Evolutionary conservation across 2,113 vertebrate species (phyloP), one percentile per base, ranked within the genome.

Genomic region (Sclerurus mexicanus): DNA sequence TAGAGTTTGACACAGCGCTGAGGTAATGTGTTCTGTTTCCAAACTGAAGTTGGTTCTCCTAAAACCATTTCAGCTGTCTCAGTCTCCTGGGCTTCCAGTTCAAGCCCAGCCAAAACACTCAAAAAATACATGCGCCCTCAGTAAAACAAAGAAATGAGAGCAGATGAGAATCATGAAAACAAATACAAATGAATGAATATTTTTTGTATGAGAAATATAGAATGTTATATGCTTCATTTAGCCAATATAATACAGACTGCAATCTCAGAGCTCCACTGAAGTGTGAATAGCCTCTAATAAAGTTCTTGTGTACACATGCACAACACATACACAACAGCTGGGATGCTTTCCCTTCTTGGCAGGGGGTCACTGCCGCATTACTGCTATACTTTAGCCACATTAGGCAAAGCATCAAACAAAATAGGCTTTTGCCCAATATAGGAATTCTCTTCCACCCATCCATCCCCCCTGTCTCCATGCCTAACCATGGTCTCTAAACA

Each of bases 321-420:
- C 92, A 97, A 93, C 96, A 92, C 95, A 94, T 31, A 95, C 79
- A 86, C 85, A 96, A 90, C 95, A 96, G 95, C 92, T 95, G 94
- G 90, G 92, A 93, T 67, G 86, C 92, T 93, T 84, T 89, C 86
- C 76, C 11, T 2, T 84, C 94, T 93, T 95, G 95, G 95, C 93
- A 95, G 95, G 94, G 75, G 94, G 88, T 82, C 80, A 88, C 68
- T 80, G 90, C 52, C 95, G 92, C 86, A 75, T 92, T 86, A 55
- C 90, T 77, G 73, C 72, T 86, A 35, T 18, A 58, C 60, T 93
- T 92, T 14, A 95, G 79, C 44, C 88, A 95, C 85, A 84, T 84
- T 89, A 89, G 64, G 93, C 73, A 95, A 90, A 74, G 22, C 58
- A 90, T 76, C 79, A 69, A 90, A 97, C 82, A 75, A 90, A 83